phyloP scores from a whole-genome alignment of 2,797 vertebrate species.

The Poecilia velifera region DNA sequence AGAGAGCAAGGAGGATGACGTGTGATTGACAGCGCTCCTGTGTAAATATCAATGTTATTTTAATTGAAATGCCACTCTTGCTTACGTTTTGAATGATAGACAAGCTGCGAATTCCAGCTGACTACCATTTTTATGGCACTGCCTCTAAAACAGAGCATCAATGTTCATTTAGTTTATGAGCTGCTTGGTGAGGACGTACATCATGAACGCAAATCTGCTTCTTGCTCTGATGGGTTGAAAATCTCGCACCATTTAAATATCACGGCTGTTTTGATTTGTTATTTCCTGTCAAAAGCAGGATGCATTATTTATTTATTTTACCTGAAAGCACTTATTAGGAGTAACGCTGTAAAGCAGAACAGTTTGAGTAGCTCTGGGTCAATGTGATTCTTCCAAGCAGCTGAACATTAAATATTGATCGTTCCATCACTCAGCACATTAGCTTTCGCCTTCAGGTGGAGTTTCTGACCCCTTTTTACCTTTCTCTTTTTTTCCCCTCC shows the following conservation, averaged over 20 bases:
- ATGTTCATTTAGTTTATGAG: not conserved
- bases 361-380: constrained; percentile 18
- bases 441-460: constrained; percentile 47
- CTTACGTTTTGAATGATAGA: not conserved
- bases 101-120: not conserved
- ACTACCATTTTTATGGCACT: not conserved
- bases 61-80: not conserved
- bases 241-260: not conserved
- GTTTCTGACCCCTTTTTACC: constrained; percentile 26
- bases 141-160: not conserved
- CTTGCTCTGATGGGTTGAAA: not conserved
- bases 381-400: constrained; percentile 26
- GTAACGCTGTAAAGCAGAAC: not conserved
- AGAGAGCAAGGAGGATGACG: too few species aligned
- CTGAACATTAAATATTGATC: constrained; percentile 62
- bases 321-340: constrained; percentile 1
- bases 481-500: not conserved
- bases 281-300: not conserved
- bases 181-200: not conserved
- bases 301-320: not conserved
- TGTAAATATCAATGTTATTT: not conserved
- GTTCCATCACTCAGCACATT: constrained; percentile 41
- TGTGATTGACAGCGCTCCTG: too few species aligned
- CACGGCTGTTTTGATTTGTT: not conserved
- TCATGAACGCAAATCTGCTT: not conserved